These are phyloP conservation scores for Platyscapa corneri DNA, from an alignment of 1,140 invertebrate genomes.

Conservation along the genomic window DNA sequence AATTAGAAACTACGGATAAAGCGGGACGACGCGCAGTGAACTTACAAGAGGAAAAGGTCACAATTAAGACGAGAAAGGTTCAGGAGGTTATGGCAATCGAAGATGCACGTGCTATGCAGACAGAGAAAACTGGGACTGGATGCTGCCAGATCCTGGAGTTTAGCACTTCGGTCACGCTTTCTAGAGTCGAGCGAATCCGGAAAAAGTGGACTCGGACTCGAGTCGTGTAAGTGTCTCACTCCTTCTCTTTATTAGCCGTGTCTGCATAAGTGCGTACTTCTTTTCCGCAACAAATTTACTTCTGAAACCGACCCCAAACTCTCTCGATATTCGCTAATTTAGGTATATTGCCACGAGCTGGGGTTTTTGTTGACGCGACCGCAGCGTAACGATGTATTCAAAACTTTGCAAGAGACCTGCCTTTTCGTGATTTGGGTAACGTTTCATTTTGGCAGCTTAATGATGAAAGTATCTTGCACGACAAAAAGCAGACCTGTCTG, in stretches of 20 bases:
- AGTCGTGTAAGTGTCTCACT: background rate
- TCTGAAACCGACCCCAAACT: background rate
- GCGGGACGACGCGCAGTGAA: background rate
- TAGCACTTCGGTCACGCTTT: conserved; percentile 60
- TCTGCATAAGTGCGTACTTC: background rate
- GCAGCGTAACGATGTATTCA: no score
- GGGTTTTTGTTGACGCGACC: no score
- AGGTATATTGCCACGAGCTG: no score
- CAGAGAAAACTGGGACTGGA: background rate
- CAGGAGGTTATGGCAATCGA: background rate
- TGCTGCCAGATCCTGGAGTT: conserved; percentile 34
- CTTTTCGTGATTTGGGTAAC: no score
- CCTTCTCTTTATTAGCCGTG: background rate
- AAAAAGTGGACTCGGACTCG: conserved; percentile 51
- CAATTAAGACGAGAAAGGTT: background rate
- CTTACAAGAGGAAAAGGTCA: background rate
- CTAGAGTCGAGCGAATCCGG: conserved; percentile 57
- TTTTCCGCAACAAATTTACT: background rate
- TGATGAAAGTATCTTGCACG: no score
- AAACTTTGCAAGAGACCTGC: no score
- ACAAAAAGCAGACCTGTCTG: no score
- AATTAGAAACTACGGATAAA: no score
- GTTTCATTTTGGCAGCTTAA: no score
- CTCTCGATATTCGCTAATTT: background rate
- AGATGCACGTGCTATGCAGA: background rate